These are phyloP conservation scores for Sinocyclocheilus anophthalmus DNA, from an alignment of 2,113 vertebrate species.

Conservation along the genomic window DNA sequence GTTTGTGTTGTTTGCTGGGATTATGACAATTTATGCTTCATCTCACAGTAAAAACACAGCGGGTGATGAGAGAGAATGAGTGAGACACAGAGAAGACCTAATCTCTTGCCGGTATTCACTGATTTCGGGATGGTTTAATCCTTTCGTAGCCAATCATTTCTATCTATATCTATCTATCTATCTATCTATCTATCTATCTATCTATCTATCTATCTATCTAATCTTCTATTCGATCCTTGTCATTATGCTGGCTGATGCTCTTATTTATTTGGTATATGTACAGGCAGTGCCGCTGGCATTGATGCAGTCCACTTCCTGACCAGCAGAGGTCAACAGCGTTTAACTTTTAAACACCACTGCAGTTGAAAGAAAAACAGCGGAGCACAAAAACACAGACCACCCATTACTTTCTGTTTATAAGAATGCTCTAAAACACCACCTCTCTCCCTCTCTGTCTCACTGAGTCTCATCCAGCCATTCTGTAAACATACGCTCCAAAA, in stretches of 20 bases:
- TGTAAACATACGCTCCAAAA: constrained; percentile 1
- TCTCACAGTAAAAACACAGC: neutral
- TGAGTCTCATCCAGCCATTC: neutral
- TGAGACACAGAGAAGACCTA: constrained; percentile 3
- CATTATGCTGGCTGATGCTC: neutral
- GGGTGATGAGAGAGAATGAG: neutral
- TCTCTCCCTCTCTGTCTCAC: neutral
- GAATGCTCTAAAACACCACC: neutral
- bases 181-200: neutral
- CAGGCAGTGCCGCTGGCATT: neutral
- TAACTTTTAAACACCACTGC: neutral
- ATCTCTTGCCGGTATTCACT: constrained; percentile 32
- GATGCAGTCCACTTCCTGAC: neutral
- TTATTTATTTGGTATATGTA: neutral
- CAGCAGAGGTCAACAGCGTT: constrained; percentile 37
- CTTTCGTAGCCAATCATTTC: neutral
- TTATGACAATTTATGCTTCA: neutral
- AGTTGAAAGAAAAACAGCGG: neutral
- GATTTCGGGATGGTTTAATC: constrained; percentile 19
- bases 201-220: neutral
- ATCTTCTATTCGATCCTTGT: no score
- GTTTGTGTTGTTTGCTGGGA: constrained; percentile 1
- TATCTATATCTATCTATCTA: neutral
- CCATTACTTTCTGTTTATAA: neutral
- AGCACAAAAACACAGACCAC: constrained; percentile 19